Percentiles rank a stretch among this genome's conserved stretches.
phyloP scores from a whole-genome alignment of 2,113 vertebrate genomes.

The Crotalus viridis region DNA sequence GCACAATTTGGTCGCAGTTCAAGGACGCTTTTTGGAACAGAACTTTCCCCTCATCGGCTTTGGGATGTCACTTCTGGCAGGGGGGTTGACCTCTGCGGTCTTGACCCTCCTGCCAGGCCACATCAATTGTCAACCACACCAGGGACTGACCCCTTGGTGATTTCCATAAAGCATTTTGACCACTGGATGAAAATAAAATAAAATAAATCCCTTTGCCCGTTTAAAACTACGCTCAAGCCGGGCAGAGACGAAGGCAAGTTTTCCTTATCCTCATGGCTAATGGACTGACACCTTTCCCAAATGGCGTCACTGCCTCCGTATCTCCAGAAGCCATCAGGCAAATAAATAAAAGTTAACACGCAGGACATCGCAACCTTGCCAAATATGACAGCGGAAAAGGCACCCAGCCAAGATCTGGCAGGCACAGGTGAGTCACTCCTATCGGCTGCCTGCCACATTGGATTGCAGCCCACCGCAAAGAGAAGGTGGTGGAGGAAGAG shows the following conservation, averaged over 20 bases:
- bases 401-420: not conserved
- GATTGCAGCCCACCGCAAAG: not conserved
- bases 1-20: too few relatives aligned
- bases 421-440: slow-evolving; percentile 44
- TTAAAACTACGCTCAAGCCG: not conserved
- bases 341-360: not conserved
- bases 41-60: too few relatives aligned
- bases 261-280: not conserved
- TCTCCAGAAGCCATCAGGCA: not conserved
- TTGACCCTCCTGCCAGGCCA: not conserved
- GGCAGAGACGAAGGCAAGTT: not conserved
- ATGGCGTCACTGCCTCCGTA: slow-evolving; percentile 28
- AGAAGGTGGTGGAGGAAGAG: not conserved
- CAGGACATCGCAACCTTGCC: slow-evolving; percentile 16
- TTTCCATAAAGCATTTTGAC: not conserved
- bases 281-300: accelerated
- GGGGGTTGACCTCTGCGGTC: too few relatives aligned
- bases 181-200: not conserved
- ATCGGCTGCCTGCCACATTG: not conserved
- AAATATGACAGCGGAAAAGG: slow-evolving; percentile 43
- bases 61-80: too few relatives aligned
- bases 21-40: too few relatives aligned
- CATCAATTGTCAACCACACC: not conserved
- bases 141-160: not conserved
- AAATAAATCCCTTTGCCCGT: not conserved